Conservation (phyloP, 2,888 invertebrate genomes). For the Pollenia amentaria region DNA sequence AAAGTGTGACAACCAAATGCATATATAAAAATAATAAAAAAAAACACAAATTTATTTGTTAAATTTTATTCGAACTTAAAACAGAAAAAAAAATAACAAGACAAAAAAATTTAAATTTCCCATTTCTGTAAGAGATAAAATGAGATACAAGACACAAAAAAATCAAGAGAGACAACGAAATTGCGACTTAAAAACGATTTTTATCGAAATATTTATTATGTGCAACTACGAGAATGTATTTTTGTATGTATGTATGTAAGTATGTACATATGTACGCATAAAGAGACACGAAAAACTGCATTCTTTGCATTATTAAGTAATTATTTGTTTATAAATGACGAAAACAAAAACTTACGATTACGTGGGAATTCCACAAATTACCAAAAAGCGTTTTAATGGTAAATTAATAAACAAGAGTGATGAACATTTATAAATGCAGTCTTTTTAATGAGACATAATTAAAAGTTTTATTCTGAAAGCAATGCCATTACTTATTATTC, state of each 20-base stretch:
- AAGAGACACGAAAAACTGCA: constrained; percentile 15
- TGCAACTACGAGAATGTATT: neutral
- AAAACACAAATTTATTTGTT: constrained; percentile 40
- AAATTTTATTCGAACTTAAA: constrained; percentile 33
- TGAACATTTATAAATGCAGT: too few species aligned
- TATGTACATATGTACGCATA: neutral
- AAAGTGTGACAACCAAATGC: constrained; percentile 22
- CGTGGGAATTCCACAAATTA: neutral
- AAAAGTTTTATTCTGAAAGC: too few species aligned
- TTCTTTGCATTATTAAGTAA: constrained; percentile 35
- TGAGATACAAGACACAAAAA: constrained; percentile 19
- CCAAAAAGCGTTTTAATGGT: too few species aligned
- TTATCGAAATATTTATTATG: constrained; percentile 19
- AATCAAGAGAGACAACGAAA: constrained; percentile 18
- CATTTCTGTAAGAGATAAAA: constrained; percentile 53
- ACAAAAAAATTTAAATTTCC: constrained; percentile 34
- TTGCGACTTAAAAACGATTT: constrained; percentile 55
- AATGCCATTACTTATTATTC: neutral
- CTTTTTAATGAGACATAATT: too few species aligned
- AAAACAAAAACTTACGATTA: neutral
- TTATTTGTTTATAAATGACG: constrained; percentile 11
- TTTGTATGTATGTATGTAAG: neutral
- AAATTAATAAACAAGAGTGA: too few species aligned
- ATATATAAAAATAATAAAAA: constrained; percentile 41
- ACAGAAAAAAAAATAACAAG: neutral